phyloP scores from a whole-genome alignment of 2,797 vertebrate species.

The Prunella strophiata region DNA sequence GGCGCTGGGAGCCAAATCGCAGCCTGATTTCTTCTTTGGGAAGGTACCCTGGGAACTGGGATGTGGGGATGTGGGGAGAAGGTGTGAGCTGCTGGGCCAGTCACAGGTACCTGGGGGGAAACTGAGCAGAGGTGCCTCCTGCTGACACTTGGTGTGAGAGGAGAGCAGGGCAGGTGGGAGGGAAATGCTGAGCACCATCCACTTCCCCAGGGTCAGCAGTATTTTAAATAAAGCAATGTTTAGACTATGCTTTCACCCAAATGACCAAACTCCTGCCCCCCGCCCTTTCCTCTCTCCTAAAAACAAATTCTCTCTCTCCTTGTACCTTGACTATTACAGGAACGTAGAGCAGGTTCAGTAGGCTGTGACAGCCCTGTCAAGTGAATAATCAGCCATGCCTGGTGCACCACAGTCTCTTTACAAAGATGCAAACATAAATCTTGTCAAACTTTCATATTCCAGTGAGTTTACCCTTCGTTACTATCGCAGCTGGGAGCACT shows the following conservation, averaged over 20 bases:
- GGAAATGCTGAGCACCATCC: neutral
- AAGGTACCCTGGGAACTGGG: neutral
- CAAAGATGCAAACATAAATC: constrained; percentile 72
- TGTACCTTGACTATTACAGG: neutral
- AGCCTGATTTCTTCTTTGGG: neutral
- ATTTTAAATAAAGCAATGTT: neutral
- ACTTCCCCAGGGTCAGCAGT: neutral
- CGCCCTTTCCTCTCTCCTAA: neutral
- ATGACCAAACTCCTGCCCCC: neutral
- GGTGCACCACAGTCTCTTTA: constrained; percentile 56
- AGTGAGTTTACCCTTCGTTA: constrained; percentile 67
- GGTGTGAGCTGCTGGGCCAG: neutral
- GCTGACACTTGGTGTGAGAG: neutral
- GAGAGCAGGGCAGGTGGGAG: neutral
- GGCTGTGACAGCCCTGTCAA: constrained; percentile 67
- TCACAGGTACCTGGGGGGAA: neutral
- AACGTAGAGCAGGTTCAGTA: constrained; percentile 47
- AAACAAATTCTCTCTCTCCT: neutral
- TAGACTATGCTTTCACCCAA: rapidly evolving
- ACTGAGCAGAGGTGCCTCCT: neutral
- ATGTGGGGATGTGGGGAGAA: neutral
- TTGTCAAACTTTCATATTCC: constrained; percentile 68
- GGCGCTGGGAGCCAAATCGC: neutral
- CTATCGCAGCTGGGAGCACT: constrained; percentile 65
- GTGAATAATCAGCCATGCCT: constrained; percentile 71